These are phyloP conservation scores for Octomys mimax DNA, from an alignment of 2,797 vertebrate species.

Conservation along the genomic window DNA sequence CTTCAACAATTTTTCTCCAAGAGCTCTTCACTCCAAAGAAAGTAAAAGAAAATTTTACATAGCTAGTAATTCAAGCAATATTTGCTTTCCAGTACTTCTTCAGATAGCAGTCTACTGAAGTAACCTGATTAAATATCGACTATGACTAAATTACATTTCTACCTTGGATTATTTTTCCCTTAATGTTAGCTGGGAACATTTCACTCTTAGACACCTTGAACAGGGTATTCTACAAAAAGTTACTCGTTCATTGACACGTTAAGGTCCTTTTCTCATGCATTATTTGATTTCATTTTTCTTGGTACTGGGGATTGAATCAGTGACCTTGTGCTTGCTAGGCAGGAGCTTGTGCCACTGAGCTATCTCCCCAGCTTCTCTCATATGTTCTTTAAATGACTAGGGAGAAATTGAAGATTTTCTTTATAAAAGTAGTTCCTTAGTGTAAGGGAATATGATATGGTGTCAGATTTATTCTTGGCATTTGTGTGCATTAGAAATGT, in stretches of 20 bases:
- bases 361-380: not conserved
- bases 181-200: constrained; percentile 80
- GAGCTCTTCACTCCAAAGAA: constrained; percentile 29
- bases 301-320: too few relatives aligned
- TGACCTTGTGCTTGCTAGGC: too few relatives aligned
- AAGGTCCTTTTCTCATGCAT: constrained; percentile 44
- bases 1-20: constrained; percentile 23
- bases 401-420: constrained; percentile 57
- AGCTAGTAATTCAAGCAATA: constrained; percentile 51
- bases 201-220: constrained; percentile 77
- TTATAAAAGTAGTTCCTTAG: constrained; percentile 71
- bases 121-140: constrained; percentile 84
- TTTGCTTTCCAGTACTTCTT: constrained; percentile 57
- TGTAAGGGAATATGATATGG: constrained; percentile 37
- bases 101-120: constrained; percentile 71
- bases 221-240: constrained; percentile 58
- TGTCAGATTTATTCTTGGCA: constrained; percentile 35
- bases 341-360: too few relatives aligned
- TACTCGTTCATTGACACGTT: constrained; percentile 75
- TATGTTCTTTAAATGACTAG: constrained; percentile 63
- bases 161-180: constrained; percentile 71
- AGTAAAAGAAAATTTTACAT: not conserved
- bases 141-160: constrained; percentile 79
- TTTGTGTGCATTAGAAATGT: constrained; percentile 53
- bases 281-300: constrained; percentile 33